Evolutionary conservation across 2,113 vertebrate species (phyloP), one percentile per base, ranked within the genome.

Genomic region (Sinocyclocheilus maitianheensis): DNA sequence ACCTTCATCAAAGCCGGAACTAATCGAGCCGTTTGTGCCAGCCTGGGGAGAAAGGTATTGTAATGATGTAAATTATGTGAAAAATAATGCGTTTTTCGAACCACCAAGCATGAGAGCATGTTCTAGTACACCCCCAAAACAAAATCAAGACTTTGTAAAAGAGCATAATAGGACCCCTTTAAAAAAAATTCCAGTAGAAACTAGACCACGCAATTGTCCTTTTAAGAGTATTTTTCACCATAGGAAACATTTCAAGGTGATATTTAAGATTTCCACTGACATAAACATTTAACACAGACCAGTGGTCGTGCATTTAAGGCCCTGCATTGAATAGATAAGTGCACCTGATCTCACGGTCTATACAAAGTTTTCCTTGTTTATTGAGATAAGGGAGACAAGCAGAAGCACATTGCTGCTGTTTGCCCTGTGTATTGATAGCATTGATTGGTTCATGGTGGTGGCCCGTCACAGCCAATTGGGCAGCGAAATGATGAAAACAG

Each of bases 381-480:
- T 40, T 78, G 62, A 22, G 75, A 85, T 69, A 53, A 37, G 26
- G 60, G 51, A 77, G 60, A 53, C 30, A 4, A 75, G 40, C 18
- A 46, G 24, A 53, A 14, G 2, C 48, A n/a, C 20, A 16, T 6
- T 26, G 65, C 16, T 40, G 13, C 77, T 26, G 51, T 46, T 76
- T 86, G n/a, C 26, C 43, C 51, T 63, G 62, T 30, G n/a, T 71
- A 84, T 53, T 40, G 40, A 72, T 84, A 37, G 22, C 84, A 74
- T 82, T 30, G 78, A 88, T 77, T 37, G 12, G 43, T 51, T 77
- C 37, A 30, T 14, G 43, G 24, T 34, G 83, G 51, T 81, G 77
- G 63, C 65, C 55, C 3, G n/a, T 84, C 30, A 74, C 79, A 84
- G 46, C n/a, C 78, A 87, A 63, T 81, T 71, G 65, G 48, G 26